Evolutionary conservation across 2,113 vertebrate species (phyloP).

Genomic region (Prolemur simus): DNA sequence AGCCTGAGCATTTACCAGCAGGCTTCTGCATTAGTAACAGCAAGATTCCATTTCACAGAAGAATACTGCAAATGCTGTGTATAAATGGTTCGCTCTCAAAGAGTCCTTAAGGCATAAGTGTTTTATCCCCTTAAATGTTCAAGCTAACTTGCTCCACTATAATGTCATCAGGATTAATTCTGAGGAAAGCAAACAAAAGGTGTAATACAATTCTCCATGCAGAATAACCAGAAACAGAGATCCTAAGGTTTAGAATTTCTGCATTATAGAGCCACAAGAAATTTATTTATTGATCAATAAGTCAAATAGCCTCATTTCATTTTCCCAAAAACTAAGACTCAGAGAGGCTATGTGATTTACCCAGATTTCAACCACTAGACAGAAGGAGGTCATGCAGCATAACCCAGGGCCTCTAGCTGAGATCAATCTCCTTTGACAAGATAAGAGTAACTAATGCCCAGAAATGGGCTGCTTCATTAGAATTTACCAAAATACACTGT

Average conservation of each 20-base stretch:
- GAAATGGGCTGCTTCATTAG: not conserved
- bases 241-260: not conserved
- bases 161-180: constrained; percentile 85
- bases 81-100: constrained; percentile 84
- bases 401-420: not conserved
- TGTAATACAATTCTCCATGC: constrained; percentile 23
- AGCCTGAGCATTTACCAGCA: constrained; percentile 88
- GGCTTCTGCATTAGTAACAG: constrained; percentile 87
- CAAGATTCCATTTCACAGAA: constrained; percentile 85
- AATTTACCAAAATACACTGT: not conserved
- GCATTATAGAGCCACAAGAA: not conserved
- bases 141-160: constrained; percentile 82
- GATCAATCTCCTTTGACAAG: not conserved
- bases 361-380: not conserved
- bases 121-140: constrained; percentile 84
- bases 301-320: not conserved
- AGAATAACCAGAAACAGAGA: constrained; percentile 43
- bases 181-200: constrained; percentile 70
- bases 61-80: constrained; percentile 80
- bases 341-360: not conserved
- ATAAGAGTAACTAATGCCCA: not conserved
- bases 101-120: constrained; percentile 85
- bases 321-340: not conserved
- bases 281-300: not conserved
- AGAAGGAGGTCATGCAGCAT: not conserved